Conservation (phyloP, 2,113 vertebrate genomes). For the Strix aluco region DNA sequence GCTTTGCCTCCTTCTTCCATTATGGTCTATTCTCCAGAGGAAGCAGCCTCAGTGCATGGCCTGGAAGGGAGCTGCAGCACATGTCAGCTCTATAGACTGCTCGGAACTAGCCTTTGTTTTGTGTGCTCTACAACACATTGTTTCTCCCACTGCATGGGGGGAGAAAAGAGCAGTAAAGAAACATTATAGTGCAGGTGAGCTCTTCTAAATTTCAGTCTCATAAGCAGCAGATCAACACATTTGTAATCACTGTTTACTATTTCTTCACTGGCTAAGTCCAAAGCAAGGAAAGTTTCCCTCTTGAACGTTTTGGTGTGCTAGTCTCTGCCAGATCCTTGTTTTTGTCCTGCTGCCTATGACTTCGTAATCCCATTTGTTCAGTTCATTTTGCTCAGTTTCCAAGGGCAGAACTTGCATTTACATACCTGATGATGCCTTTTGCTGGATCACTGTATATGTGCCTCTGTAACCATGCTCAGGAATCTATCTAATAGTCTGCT, state of each 20-base stretch:
- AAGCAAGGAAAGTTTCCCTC: background rate
- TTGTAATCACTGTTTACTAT: background rate
- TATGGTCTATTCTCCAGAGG: rapidly evolving
- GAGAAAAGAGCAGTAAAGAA: background rate
- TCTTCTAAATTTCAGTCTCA: background rate
- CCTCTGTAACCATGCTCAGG: background rate
- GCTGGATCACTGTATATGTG: background rate
- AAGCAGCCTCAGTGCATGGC: background rate
- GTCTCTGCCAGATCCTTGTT: background rate
- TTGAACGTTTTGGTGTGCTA: background rate
- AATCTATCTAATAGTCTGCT: background rate
- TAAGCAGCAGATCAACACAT: background rate
- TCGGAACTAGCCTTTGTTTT: background rate
- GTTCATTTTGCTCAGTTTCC: background rate
- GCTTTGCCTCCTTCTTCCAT: background rate
- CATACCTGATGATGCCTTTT: background rate
- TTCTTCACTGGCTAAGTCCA: background rate
- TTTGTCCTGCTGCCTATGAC: background rate
- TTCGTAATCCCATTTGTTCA: background rate
- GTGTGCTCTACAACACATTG: background rate
- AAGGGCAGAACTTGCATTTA: background rate
- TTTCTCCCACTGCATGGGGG: rapidly evolving
- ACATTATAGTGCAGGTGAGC: background rate
- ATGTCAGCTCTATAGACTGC: rapidly evolving
- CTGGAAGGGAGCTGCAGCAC: background rate